Base-by-base conservation (phyloP, 2,797 vertebrate genomes). In the Acestrorhynchus altus region DNA sequence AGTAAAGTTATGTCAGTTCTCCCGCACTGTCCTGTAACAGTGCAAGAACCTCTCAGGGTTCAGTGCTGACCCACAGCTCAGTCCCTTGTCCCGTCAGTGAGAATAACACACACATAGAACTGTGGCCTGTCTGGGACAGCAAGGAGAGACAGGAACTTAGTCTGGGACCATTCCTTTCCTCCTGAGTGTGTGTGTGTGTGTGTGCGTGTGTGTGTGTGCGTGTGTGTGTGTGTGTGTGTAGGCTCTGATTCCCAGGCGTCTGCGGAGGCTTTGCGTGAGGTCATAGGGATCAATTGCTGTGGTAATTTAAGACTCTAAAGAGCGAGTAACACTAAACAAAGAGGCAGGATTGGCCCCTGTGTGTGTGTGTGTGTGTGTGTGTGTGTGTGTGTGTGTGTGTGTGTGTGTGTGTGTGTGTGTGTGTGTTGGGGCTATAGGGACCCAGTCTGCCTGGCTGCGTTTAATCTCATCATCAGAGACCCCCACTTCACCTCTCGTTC, bases 401-500 rank as follows among this genome's bases (percentile, higher is more conserved):
- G 6, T 79, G 84, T 83, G 64, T 20, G 61, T 56, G 63, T 75
- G 79, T 77, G 78, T 86, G 79, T 85, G 84, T 85, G 84, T 69
- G 72, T 72, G 64, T 65, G 74, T 44, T 80, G 73, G 78, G 84
- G 91, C 93, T 87, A 87, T 65, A 93, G 95, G n/a, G 95, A 97
- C 96, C 96, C 96, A 97, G 96, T 94, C 97, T 96, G 96, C 95
- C 97, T 95, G 96, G 96, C 96, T 95, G 88, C 95, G 90, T 93
- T 94, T 96, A 95, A 97, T 96, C 96, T 96, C 93, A 85, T 93
- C 95, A 95, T 95, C 94, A 91, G 93, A 91, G 91, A 92, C 90
- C 92, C 89, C 90, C 88, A 94, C 89, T 94, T 88, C 94, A 93
- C 78, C 73, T 54, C 77, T 61, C 64, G n/a, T 10, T 20, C 69